These are phyloP conservation scores for Malthinus seriepunctatus DNA, from an alignment of 2,888 invertebrate species.

Conservation along the genomic window DNA sequence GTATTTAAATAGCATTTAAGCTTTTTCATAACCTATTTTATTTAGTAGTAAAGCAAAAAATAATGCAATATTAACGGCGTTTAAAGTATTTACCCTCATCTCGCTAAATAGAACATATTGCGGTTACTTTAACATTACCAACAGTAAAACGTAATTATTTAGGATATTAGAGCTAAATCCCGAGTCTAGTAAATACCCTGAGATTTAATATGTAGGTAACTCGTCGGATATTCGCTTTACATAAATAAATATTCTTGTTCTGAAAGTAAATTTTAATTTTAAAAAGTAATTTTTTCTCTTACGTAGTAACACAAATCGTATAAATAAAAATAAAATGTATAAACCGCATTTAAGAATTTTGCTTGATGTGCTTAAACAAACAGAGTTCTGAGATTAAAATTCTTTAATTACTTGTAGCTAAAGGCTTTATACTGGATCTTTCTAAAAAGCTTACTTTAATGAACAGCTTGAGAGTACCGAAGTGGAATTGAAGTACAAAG, in stretches of 20 bases:
- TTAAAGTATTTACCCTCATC: conserved; percentile 6
- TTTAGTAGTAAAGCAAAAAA: no score
- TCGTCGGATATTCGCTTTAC: conserved; percentile 45
- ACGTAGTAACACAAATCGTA: not conserved
- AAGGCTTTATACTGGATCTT: conserved; percentile 43
- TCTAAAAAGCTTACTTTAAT: conserved; percentile 46
- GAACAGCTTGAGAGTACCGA: conserved; percentile 49
- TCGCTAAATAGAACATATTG: conserved; percentile 11
- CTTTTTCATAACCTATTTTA: no score
- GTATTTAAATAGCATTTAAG: no score
- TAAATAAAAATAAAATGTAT: conserved; percentile 14
- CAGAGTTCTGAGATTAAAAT: conserved; percentile 42
- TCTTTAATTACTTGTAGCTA: conserved; percentile 48
- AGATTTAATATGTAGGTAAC: conserved; percentile 45
- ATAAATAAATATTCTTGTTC: conserved; percentile 42
- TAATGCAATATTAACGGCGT: no score
- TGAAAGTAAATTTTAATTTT: conserved; percentile 43
- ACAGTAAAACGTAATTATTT: conserved; percentile 22
- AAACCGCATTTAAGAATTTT: conserved; percentile 18
- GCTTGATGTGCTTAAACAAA: conserved; percentile 26
- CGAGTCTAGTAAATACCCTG: conserved; percentile 41
- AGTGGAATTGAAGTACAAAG: conserved; percentile 51
- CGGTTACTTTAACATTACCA: conserved; percentile 25
- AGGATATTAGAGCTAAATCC: conserved; percentile 38
- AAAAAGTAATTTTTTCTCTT: conserved; percentile 36